Percentiles rank a stretch among this genome's conserved stretches.
Evolutionary conservation across 2,888 invertebrate genomes (phyloP).

Genomic region (Lobophora halterata): DNA sequence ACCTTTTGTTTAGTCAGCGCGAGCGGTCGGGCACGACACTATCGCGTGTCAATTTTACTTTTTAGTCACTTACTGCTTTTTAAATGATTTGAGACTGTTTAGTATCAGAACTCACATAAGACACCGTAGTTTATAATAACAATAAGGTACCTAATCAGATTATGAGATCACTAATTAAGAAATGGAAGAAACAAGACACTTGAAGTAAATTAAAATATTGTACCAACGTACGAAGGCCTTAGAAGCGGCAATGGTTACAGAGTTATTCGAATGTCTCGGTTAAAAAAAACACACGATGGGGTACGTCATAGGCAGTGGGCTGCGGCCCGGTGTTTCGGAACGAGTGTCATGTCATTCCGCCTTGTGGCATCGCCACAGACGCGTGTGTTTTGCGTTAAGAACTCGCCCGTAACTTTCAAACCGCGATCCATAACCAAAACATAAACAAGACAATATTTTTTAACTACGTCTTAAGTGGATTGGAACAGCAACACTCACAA

Average conservation of each 20-base stretch:
- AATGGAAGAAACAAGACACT: too few relatives aligned
- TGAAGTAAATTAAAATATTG: too few relatives aligned
- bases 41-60: slow-evolving; percentile 32
- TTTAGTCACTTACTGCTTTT: slow-evolving; percentile 6
- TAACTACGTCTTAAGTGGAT: slow-evolving; percentile 22
- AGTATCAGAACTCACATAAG: neutral
- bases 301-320: slow-evolving; percentile 57
- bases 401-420: slow-evolving; percentile 28
- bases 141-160: too few relatives aligned
- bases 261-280: slow-evolving; percentile 57
- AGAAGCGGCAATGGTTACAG: slow-evolving; percentile 22
- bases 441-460: slow-evolving; percentile 36
- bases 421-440: slow-evolving; percentile 32
- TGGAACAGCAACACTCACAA: slow-evolving; percentile 41
- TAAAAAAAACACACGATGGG: slow-evolving; percentile 53
- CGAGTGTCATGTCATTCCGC: slow-evolving; percentile 54
- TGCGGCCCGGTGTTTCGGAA: slow-evolving; percentile 42
- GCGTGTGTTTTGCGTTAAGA: slow-evolving; percentile 39
- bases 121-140: too few relatives aligned
- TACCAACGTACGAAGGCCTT: too few relatives aligned
- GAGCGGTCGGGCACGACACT: slow-evolving; percentile 65
- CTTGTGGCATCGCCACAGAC: slow-evolving; percentile 49
- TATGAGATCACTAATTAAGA: too few relatives aligned
- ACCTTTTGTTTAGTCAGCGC: slow-evolving; percentile 73
- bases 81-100: too few relatives aligned